A percentile compares a stretch with the other conserved stretches of the same genome.
Conservation (phyloP, 53 echinoderm and acorn worm species). For the Patiria pectinifera region DNA sequence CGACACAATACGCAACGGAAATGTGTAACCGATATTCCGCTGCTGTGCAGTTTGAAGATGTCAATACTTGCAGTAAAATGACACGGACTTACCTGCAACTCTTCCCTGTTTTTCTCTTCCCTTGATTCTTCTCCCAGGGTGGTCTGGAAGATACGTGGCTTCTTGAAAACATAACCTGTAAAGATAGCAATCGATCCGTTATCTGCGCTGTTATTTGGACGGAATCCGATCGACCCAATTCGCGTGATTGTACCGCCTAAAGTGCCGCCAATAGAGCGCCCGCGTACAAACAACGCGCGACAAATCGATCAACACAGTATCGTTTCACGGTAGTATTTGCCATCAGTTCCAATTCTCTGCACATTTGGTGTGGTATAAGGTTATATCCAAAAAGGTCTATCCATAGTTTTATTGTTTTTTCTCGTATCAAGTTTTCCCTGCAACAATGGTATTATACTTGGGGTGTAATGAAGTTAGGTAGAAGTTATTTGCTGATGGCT, state of each 20-base stretch:
- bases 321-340: neutral
- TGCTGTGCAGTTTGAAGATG: neutral
- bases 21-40: neutral
- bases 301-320: neutral
- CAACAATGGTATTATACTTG: no score
- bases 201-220: neutral
- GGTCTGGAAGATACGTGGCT: neutral
- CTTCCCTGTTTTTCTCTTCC: neutral
- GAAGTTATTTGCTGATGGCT: no score
- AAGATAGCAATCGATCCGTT: neutral
- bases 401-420: no score
- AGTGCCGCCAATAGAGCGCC: neutral
- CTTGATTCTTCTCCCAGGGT: neutral
- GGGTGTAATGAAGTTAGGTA: no score
- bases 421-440: no score
- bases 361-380: no score
- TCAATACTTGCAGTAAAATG: slow-evolving; percentile 1
- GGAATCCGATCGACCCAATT: slow-evolving; percentile 1
- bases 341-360: neutral
- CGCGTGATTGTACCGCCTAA: neutral
- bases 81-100: neutral
- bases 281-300: neutral
- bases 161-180: neutral
- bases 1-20: neutral
- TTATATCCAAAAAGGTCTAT: no score